Evolutionary conservation across 2,888 invertebrate genomes (phyloP).

Genomic region (Rhingia campestris): DNA sequence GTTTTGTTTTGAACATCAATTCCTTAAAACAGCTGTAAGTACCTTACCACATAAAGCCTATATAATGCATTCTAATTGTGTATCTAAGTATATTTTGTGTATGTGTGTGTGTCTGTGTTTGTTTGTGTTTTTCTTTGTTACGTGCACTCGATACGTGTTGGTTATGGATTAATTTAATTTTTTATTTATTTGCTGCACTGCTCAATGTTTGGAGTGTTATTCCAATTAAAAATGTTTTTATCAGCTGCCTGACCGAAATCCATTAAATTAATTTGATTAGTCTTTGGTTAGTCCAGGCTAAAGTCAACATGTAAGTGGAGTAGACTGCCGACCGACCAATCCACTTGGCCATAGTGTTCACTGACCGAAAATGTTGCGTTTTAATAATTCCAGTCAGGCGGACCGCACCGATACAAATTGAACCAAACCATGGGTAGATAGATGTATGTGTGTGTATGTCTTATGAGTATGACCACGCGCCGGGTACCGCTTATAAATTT

Average conservation of each 20-base stretch:
- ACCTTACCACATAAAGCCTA: conserved; percentile 15
- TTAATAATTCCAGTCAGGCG: conserved; percentile 53
- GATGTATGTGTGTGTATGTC: conserved; percentile 7
- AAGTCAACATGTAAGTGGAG: conserved; percentile 29
- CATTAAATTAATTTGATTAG: conserved; percentile 73
- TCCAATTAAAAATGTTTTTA: conserved; percentile 60
- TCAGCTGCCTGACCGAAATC: conserved; percentile 61
- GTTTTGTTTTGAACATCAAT: conserved; percentile 54
- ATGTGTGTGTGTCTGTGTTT: conserved; percentile 10
- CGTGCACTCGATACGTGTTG: conserved; percentile 10
- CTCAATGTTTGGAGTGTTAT: conserved; percentile 55
- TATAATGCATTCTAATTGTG: conserved; percentile 22
- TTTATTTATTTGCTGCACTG: conserved; percentile 42
- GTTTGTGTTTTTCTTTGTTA: not conserved
- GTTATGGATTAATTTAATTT: conserved; percentile 24
- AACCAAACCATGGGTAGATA: conserved; percentile 10
- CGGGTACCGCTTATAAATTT: conserved; percentile 30
- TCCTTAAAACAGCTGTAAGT: conserved; percentile 70
- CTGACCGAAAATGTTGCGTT: conserved; percentile 67
- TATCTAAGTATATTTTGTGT: conserved; percentile 9
- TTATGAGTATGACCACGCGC: conserved; percentile 1
- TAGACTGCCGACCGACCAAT: not conserved
- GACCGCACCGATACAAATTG: conserved; percentile 23
- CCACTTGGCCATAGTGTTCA: conserved; percentile 35
- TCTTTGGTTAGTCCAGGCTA: conserved; percentile 9